Percentiles rank a stretch among this genome's conserved stretches.
These are phyloP conservation scores for Chirona hameri DNA, from an alignment of 2,888 invertebrate genomes.

Conservation along the genomic window DNA sequence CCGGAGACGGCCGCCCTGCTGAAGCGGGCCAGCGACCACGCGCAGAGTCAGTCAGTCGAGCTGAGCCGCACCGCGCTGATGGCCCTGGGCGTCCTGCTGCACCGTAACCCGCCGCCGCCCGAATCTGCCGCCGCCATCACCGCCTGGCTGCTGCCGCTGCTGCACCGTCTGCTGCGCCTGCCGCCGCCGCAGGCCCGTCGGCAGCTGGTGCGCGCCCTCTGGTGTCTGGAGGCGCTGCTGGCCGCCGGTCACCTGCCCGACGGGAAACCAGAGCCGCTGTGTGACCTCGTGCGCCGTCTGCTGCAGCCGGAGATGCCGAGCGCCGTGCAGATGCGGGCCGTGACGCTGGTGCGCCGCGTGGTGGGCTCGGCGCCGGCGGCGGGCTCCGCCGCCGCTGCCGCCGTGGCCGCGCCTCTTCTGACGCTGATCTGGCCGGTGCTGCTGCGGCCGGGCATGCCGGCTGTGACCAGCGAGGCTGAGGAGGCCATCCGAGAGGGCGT, in stretches of 20 bases:
- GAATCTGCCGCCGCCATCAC: background rate
- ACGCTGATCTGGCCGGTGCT: no score
- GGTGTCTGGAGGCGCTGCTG: background rate
- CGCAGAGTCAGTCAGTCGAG: background rate
- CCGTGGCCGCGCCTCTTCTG: no score
- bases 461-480: no score
- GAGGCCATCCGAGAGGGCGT: no score
- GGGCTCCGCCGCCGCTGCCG: no score
- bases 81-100: background rate
- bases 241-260: background rate
- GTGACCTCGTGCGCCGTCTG: no score
- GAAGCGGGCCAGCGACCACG: background rate
- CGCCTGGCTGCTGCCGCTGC: constrained; percentile 1
- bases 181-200: background rate
- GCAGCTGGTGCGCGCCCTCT: constrained; percentile 3
- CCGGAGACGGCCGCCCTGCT: background rate
- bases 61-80: background rate
- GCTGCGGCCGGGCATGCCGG: no score
- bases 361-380: no score
- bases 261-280: background rate
- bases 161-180: background rate
- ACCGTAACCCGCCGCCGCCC: background rate
- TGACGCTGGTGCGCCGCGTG: no score
- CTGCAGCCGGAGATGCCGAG: no score
- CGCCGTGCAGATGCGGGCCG: no score